Evolutionary conservation across 2,113 vertebrate species (phyloP), one percentile per base, ranked within the genome.

Genomic region (Speoplatyrhinus poulsoni): DNA sequence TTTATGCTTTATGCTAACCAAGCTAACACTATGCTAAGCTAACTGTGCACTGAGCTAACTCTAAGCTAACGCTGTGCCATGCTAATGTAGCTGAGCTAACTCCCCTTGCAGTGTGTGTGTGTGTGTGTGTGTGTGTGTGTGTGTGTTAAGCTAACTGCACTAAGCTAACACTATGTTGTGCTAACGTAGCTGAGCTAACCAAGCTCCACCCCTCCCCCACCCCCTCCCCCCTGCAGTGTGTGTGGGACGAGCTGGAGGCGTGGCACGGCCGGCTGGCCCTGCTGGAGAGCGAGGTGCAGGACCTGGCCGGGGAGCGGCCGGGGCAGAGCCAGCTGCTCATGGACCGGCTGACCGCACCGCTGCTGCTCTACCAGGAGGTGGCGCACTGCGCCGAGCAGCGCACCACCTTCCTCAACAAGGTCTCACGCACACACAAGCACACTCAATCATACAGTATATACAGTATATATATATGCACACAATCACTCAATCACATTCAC

Each of bases 231-330:
- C 1, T 73, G 5, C 90, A 99, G 96, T 82, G 85, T 70, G 90
- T 95, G 33, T 98, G 98, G 98, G 95, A 97, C 66, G 92, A 95
- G 85, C 73, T 99, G 55, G 98, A 99, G 11, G 69, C 85, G 0
- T 98, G 96, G 95, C 97, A 95, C 85, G 91, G 94, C 75, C 93
- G 91, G 66, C 84, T 98, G 60, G 94, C 93, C 16, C 90, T 94
- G 7, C 88, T 99, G 82, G 97, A 98, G 76, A 93, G 90, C 0
- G 95, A 98, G 76, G 95, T 96, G 61, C 96, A 97, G 55, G 98
- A 99, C 66, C 74, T 96, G 3, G 93, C 92, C 0, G 96, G 96
- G 83, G 93, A 95, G 63, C 84, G 95, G 11, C 95, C 96, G 2
- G 87, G 91, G 58, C 92, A 93, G 0, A 94, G 92, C 0, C 96